These are phyloP conservation scores for Calycopis cecrops DNA, from an alignment of 1,140 invertebrate species.

Conservation along the genomic window DNA sequence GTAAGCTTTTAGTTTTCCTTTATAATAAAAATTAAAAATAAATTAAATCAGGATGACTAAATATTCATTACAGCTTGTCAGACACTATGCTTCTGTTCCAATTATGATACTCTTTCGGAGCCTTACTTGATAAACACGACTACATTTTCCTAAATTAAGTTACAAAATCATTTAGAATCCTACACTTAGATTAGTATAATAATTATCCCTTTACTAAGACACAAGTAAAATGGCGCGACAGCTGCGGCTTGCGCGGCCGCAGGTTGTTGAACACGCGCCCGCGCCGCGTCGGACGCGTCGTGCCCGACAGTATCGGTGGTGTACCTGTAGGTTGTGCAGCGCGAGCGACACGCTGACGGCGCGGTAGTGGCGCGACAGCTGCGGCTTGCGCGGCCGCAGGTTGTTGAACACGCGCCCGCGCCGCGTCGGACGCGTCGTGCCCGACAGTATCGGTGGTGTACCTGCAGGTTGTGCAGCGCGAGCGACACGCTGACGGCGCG, in stretches of 20 bases:
- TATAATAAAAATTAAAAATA: too few species aligned
- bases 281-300: slow-evolving; percentile 93
- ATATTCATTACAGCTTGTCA: too few species aligned
- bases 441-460: slow-evolving; percentile 93
- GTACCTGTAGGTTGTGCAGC: slow-evolving; percentile 91
- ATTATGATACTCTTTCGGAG: too few species aligned
- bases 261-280: slow-evolving; percentile 92
- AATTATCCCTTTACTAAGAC: too few species aligned
- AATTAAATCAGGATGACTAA: too few species aligned
- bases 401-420: slow-evolving; percentile 93
- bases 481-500: slow-evolving; percentile 90
- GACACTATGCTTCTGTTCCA: too few species aligned
- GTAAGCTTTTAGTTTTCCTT: too few species aligned
- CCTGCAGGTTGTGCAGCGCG: slow-evolving; percentile 91
- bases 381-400: slow-evolving; percentile 88
- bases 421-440: slow-evolving; percentile 94
- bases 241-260: slow-evolving; percentile 88
- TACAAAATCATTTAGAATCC: too few species aligned
- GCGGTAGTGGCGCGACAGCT: slow-evolving; percentile 95
- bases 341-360: slow-evolving; percentile 90
- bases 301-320: slow-evolving; percentile 95
- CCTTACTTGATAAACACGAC: too few species aligned
- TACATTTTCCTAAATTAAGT: too few species aligned
- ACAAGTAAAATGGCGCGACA: slow-evolving; percentile 97
- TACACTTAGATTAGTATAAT: too few species aligned